phyloP scores from a whole-genome alignment of 2,797 vertebrate species.

The Mormyrus hasselquistii region DNA sequence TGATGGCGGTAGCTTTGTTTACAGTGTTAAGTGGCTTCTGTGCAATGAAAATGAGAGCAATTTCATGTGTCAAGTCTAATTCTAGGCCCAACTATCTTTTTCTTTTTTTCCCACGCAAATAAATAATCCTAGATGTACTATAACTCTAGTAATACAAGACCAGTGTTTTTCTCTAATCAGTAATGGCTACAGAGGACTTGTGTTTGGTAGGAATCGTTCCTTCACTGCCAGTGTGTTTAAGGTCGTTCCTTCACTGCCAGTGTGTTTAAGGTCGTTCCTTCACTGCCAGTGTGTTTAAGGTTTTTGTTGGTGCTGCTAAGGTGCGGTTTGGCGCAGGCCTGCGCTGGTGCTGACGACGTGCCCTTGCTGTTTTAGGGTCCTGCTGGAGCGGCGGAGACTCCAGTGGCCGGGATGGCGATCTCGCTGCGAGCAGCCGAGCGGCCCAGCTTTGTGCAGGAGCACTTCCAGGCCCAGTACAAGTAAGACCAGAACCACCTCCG shows the following conservation, averaged over 20 bases:
- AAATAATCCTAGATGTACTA: neutral
- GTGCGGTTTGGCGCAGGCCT: neutral
- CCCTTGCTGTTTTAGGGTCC: slow-evolving; percentile 56
- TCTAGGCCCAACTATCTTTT: neutral
- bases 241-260: neutral
- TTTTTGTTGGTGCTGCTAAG: neutral
- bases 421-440: slow-evolving; percentile 35
- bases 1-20: neutral
- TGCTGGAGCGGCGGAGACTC: slow-evolving; percentile 47
- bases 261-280: neutral
- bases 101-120: neutral
- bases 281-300: neutral
- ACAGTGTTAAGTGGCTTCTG: neutral
- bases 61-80: neutral
- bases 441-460: slow-evolving; percentile 88
- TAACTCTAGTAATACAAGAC: neutral
- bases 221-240: neutral
- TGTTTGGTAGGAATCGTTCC: neutral
- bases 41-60: neutral
- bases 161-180: neutral
- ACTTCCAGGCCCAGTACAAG: slow-evolving; percentile 97
- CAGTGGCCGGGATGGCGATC: slow-evolving; percentile 21
- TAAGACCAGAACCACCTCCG: slow-evolving; percentile 51
- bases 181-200: neutral
- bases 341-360: neutral